phyloP scores from a whole-genome alignment of 2,888 invertebrate species.

The Scaptomyza reducta region DNA sequence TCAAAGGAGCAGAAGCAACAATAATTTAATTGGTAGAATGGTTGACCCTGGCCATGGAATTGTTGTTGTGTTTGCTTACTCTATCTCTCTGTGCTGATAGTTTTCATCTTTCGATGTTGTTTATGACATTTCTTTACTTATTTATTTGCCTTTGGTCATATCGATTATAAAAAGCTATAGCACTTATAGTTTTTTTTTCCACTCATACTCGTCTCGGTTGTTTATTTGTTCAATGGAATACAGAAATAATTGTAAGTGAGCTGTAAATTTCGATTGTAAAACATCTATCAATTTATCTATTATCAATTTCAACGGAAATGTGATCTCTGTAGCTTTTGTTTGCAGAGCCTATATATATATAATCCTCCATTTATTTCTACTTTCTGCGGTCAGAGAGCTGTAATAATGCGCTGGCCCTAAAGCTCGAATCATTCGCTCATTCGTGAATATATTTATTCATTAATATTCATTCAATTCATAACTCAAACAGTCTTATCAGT shows the following conservation, averaged over 20 bases:
- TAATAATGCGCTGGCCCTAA: conserved; percentile 1
- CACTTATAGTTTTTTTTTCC: neutral
- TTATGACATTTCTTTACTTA: conserved; percentile 1
- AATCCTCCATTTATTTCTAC: too few relatives aligned
- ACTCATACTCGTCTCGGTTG: neutral
- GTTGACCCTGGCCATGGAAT: conserved; percentile 36
- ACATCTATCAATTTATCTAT: conserved; percentile 9
- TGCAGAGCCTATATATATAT: neutral
- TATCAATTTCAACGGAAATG: conserved; percentile 18
- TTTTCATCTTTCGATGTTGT: conserved; percentile 3
- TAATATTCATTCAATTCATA: conserved; percentile 71
- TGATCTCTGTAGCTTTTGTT: conserved; percentile 19
- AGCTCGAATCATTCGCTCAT: conserved; percentile 16
- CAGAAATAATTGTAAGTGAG: neutral
- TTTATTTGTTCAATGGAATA: neutral
- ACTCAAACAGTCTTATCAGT: conserved; percentile 72
- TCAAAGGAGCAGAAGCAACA: conserved; percentile 11
- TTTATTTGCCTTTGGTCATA: conserved; percentile 23
- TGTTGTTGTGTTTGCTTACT: conserved; percentile 39
- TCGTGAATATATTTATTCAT: too few relatives aligned
- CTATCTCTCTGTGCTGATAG: conserved; percentile 4
- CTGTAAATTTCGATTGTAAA: conserved; percentile 7
- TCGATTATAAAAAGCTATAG: neutral
- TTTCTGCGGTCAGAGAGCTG: conserved; percentile 11
- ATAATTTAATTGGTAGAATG: conserved; percentile 23